These are phyloP conservation scores for Lucinisca nassula DNA, from an alignment of 2,888 invertebrate species.

Conservation along the genomic window DNA sequence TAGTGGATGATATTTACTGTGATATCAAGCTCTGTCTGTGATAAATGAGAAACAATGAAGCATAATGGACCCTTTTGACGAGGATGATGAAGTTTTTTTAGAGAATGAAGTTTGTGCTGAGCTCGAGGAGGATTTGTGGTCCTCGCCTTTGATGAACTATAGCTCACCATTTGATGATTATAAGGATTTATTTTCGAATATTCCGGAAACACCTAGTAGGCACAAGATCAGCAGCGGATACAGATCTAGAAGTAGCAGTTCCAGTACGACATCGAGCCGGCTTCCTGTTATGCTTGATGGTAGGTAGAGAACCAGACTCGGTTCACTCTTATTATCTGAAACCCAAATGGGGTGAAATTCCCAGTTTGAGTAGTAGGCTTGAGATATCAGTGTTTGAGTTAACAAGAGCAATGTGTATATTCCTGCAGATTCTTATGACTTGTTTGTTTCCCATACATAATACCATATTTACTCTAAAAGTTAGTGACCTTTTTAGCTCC, in stretches of 20 bases:
- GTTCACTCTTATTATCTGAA: no score
- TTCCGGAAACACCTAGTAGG: conserved; percentile 22
- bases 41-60: not conserved
- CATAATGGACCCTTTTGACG: conserved; percentile 27
- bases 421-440: no score
- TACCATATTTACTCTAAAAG: no score
- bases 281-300: not conserved
- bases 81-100: conserved; percentile 69
- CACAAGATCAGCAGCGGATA: not conserved
- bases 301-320: no score
- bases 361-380: no score
- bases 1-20: no score
- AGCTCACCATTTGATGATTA: conserved; percentile 84
- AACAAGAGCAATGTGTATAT: no score
- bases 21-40: not conserved
- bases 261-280: not conserved
- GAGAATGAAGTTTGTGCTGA: conserved; percentile 68
- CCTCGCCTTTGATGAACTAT: conserved; percentile 83
- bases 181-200: conserved; percentile 82
- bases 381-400: no score
- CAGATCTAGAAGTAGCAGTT: not conserved
- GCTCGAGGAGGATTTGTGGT: conserved; percentile 76
- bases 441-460: no score
- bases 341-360: no score
- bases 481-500: no score